A percentile compares a stretch with the other conserved stretches of the same genome.
These are phyloP conservation scores for Penaeus indicus DNA, from an alignment of 1,140 invertebrate genomes.

Conservation along the genomic window DNA sequence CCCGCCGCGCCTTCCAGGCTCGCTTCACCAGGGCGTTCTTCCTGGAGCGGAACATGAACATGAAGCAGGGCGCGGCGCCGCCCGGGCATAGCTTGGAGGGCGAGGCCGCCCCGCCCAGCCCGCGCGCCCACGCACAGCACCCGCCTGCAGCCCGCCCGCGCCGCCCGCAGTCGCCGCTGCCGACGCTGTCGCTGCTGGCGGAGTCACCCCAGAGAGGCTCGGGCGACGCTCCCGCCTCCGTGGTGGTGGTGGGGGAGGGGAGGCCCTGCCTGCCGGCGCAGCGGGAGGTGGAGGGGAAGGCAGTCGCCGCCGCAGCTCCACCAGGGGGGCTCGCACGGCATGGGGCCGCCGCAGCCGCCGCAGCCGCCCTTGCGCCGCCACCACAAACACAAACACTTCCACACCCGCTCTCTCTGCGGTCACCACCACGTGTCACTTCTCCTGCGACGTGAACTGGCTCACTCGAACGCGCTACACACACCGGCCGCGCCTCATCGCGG, in stretches of 20 bases:
- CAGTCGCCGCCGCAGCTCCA: slow-evolving; percentile 61
- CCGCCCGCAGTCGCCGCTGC: slow-evolving; percentile 41
- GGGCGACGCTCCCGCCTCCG: slow-evolving; percentile 50
- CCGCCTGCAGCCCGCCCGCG: slow-evolving; percentile 51
- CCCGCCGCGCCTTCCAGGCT: slow-evolving; percentile 47
- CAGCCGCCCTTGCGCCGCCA: background rate
- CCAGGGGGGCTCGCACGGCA: slow-evolving; percentile 61
- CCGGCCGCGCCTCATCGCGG: slow-evolving; percentile 24
- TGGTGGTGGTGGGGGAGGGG: slow-evolving; percentile 48
- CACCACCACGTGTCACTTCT: background rate
- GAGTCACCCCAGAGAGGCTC: slow-evolving; percentile 51
- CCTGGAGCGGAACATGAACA: slow-evolving; percentile 61
- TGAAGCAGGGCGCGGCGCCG: slow-evolving; percentile 59
- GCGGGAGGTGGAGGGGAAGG: slow-evolving; percentile 47
- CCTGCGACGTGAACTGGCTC: background rate
- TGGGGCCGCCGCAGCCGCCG: slow-evolving; percentile 53
- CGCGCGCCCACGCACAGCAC: slow-evolving; percentile 62
- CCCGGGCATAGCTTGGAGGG: slow-evolving; percentile 62
- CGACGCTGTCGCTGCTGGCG: slow-evolving; percentile 26
- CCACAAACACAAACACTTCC: slow-evolving; percentile 43
- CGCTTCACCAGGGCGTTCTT: slow-evolving; percentile 57
- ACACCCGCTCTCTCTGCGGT: slow-evolving; percentile 13
- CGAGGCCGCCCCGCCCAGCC: slow-evolving; percentile 62
- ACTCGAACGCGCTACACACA: slow-evolving; percentile 35
- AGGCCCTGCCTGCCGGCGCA: slow-evolving; percentile 35